Evolutionary conservation across 2,888 invertebrate species (phyloP).

Genomic region (Yponomeuta malinellus): DNA sequence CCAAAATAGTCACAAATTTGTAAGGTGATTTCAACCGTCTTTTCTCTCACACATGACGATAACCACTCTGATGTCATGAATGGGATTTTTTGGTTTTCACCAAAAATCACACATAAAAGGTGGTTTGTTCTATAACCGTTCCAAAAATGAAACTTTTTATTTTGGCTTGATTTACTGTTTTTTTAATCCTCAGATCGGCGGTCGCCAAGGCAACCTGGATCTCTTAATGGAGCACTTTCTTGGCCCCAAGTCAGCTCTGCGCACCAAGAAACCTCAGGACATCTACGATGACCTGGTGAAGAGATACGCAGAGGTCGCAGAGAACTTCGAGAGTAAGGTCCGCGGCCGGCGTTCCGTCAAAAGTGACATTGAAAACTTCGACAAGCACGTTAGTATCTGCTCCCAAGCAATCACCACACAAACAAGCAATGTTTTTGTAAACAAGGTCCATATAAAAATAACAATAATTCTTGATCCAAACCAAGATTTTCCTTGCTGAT

Average conservation of each 20-base stretch:
- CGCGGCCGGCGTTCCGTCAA: conserved; percentile 62
- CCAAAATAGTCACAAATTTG: too few species aligned
- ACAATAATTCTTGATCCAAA: too few species aligned
- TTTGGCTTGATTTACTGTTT: too few species aligned
- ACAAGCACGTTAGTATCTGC: conserved; percentile 52
- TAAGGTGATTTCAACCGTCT: too few species aligned
- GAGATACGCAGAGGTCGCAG: conserved; percentile 44
- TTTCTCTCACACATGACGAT: too few species aligned
- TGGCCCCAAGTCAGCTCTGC: conserved; percentile 81
- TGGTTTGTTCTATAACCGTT: too few species aligned
- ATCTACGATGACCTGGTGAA: conserved; percentile 46
- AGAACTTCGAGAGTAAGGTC: conserved; percentile 60
- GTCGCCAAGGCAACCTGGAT: conserved; percentile 87
- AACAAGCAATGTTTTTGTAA: neutral
- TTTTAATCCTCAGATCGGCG: conserved; percentile 68
- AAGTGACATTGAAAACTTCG: conserved; percentile 61
- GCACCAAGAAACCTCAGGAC: conserved; percentile 57
- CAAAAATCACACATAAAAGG: too few species aligned
- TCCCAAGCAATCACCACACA: too few species aligned
- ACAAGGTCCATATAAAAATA: neutral
- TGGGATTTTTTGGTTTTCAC: too few species aligned
- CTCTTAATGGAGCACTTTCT: conserved; percentile 83
- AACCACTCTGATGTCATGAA: too few species aligned
- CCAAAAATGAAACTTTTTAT: too few species aligned
- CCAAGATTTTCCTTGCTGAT: too few species aligned